Base-by-base conservation (phyloP, 2,888 invertebrate species). In the Incurvaria masculella region DNA sequence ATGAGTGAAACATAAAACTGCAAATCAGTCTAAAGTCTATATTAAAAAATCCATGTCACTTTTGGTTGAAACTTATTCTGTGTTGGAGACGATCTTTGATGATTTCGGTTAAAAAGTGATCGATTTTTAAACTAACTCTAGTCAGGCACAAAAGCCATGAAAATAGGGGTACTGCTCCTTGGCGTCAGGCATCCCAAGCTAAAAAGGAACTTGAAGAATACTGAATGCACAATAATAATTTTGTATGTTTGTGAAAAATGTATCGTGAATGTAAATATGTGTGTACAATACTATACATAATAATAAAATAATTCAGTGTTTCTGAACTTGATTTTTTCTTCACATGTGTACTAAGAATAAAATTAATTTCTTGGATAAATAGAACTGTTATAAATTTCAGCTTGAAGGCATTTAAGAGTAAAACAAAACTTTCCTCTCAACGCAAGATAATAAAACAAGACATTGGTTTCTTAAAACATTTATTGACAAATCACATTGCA, bases 211-310 rank as follows among this genome's bases (percentile, higher is more conserved):
- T n/a, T n/a, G n/a, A 54, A 59, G 26, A 57, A 63, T 60, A 61
- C 62, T 59, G 59, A 59, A 65, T 70, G 75, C 76, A 78, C 76
- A 78, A 78, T 39, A 23, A 21, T 16, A 18, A 41, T 46, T 42
- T 67, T 74, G 68, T 65, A 68, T 73, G 74, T 65, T 68, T 73
- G 69, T 66, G 68, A 69, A 66, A 64, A 67, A 66, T 66, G 56
- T 62, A 66, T 71, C 66, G 66, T 69, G 65, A 64, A 63, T 75
- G 76, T 76, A 75, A 69, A 74, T 74, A 75, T 67, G 75, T 74
- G 75, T 76, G 74, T 69, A 69, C 71, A 75, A 68, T 69, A 65
- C 68, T n/a, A n/a, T n/a, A n/a, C n/a, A n/a, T 65, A 72, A 69
- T 69, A 73, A 71, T 75, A 76, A 75, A 75, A 27, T 4, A n/a